Conservation (phyloP, 1,140 invertebrate species). For the Mya arenaria region DNA sequence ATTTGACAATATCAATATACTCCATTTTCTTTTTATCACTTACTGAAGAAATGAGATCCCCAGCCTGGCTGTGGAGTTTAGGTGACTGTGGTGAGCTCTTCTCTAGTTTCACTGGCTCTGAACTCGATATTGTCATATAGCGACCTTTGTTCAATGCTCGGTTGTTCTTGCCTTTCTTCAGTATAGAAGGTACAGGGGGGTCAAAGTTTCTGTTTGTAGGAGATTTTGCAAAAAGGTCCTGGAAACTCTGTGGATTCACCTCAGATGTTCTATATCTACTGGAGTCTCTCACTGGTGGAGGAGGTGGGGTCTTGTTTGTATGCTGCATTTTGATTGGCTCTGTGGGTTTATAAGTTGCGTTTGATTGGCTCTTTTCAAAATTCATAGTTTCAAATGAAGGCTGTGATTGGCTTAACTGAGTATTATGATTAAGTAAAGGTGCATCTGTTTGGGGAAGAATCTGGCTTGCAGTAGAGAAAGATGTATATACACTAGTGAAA, state of each 20-base stretch:
- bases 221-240: slow-evolving; percentile 29
- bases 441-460: slow-evolving; percentile 51
- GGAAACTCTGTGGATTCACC: slow-evolving; percentile 5
- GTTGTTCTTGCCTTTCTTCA: slow-evolving; percentile 44
- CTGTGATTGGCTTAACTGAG: slow-evolving; percentile 47
- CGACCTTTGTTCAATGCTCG: slow-evolving; percentile 81
- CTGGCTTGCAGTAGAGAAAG: slow-evolving; percentile 25
- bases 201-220: slow-evolving; percentile 42
- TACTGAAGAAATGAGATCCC: slow-evolving; percentile 73
- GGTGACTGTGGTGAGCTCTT: slow-evolving; percentile 62
- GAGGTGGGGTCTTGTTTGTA: slow-evolving; percentile 39
- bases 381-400: slow-evolving; percentile 4
- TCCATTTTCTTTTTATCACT: slow-evolving; percentile 22
- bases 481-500: slow-evolving; percentile 49
- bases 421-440: slow-evolving; percentile 48
- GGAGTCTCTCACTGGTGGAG: slow-evolving; percentile 52
- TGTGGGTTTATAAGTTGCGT: slow-evolving; percentile 31
- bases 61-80: slow-evolving; percentile 67
- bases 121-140: slow-evolving; percentile 93
- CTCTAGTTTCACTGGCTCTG: slow-evolving; percentile 81
- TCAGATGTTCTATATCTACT: slow-evolving; percentile 32
- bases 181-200: slow-evolving; percentile 35
- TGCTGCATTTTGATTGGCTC: slow-evolving; percentile 19
- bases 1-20: too few species aligned
- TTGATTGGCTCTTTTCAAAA: slow-evolving; percentile 49